A percentile compares a stretch with the other conserved stretches of the same genome.
Evolutionary conservation across 2,888 invertebrate species (phyloP).

Genomic region (Pyrocoelia pectoralis): DNA sequence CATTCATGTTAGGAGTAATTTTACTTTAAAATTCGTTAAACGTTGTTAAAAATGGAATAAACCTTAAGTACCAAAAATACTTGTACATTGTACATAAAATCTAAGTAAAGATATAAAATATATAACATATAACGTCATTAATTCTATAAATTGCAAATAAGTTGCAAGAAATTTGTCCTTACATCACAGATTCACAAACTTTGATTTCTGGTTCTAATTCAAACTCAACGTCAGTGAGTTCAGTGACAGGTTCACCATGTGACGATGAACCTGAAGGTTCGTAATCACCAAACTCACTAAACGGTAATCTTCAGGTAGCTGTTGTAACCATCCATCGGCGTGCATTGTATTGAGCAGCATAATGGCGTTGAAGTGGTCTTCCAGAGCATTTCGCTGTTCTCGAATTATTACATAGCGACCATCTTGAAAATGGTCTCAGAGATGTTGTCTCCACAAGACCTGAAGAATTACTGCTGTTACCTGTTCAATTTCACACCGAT

Average conservation of each 20-base stretch:
- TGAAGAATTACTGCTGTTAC: constrained; percentile 58
- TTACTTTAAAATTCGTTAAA: too few species aligned
- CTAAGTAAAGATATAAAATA: background rate
- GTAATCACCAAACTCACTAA: constrained; percentile 34
- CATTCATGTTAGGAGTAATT: too few species aligned
- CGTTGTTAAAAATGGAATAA: too few species aligned
- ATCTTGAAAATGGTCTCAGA: constrained; percentile 53
- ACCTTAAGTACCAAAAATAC: background rate
- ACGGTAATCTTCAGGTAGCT: constrained; percentile 51
- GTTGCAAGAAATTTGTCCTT: too few species aligned
- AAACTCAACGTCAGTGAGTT: constrained; percentile 41
- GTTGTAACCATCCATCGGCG: constrained; percentile 55
- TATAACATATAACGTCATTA: background rate
- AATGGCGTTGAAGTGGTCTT: constrained; percentile 44
- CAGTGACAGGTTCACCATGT: constrained; percentile 36
- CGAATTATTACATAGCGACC: constrained; percentile 53
- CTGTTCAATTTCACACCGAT: constrained; percentile 39
- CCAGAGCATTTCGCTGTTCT: constrained; percentile 42
- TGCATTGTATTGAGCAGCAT: constrained; percentile 50
- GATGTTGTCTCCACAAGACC: constrained; percentile 56
- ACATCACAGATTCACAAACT: constrained; percentile 44
- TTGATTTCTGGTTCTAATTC: constrained; percentile 13
- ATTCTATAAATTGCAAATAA: background rate
- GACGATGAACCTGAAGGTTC: constrained; percentile 30
- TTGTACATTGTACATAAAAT: background rate